Conservation (phyloP, 2,797 vertebrate genomes). For the Brachymystax lenok region DNA sequence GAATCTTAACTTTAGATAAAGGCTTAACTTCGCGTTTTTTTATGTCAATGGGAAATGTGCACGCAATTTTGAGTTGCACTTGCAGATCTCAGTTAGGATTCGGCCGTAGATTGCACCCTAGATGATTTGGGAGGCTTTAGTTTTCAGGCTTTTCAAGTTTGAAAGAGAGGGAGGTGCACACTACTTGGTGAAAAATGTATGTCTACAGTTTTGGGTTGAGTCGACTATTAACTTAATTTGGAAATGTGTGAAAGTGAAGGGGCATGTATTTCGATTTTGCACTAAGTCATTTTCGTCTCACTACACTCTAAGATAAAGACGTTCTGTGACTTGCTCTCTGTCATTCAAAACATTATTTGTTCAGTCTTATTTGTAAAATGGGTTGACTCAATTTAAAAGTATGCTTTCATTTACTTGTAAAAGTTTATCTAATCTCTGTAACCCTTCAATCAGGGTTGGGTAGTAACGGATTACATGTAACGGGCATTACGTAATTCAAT, state of each 20-base stretch:
- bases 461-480: too few species aligned
- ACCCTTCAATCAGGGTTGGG: slow-evolving; percentile 3
- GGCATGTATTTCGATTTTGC: slow-evolving; percentile 53
- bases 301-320: slow-evolving; percentile 32
- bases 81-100: slow-evolving; percentile 17
- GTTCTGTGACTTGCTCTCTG: slow-evolving; percentile 15
- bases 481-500: too few species aligned
- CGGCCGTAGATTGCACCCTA: slow-evolving; percentile 21
- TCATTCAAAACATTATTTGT: slow-evolving; percentile 26
- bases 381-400: slow-evolving; percentile 16
- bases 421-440: slow-evolving; percentile 8
- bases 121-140: slow-evolving; percentile 3
- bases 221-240: slow-evolving; percentile 11
- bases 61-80: slow-evolving; percentile 19
- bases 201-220: slow-evolving; percentile 33
- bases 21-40: background rate
- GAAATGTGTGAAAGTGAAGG: slow-evolving; percentile 48
- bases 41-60: slow-evolving; percentile 23
- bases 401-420: slow-evolving; percentile 49
- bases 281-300: slow-evolving; percentile 48
- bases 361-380: slow-evolving; percentile 29
- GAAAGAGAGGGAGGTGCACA: slow-evolving; percentile 26
- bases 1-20: slow-evolving; percentile 33
- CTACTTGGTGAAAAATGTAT: slow-evolving; percentile 38
- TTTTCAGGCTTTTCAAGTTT: slow-evolving; percentile 24